Percentiles rank a stretch among this genome's conserved stretches.
These are phyloP conservation scores for Candidula unifasciata DNA, from an alignment of 2,888 invertebrate genomes.

Conservation along the genomic window DNA sequence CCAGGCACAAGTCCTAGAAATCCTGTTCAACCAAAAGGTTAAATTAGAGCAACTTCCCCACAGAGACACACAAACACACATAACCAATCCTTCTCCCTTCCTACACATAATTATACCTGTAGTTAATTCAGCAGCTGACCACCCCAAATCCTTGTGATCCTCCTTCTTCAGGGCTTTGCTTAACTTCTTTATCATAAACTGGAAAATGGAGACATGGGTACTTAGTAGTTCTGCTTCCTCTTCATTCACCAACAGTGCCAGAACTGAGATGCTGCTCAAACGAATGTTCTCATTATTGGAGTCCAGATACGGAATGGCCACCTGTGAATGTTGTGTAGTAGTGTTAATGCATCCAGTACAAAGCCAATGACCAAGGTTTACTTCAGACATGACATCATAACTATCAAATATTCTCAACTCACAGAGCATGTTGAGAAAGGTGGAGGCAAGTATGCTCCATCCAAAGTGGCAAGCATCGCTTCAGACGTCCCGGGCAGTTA, in stretches of 20 bases:
- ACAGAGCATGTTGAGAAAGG: too few species aligned
- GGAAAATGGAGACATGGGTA: slow-evolving; percentile 33
- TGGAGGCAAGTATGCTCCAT: too few species aligned
- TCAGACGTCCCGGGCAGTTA: too few species aligned
- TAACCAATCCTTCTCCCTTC: not conserved
- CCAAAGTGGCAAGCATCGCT: too few species aligned
- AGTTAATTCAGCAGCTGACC: slow-evolving; percentile 50
- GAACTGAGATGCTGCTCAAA: slow-evolving; percentile 30
- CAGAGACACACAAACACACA: not conserved
- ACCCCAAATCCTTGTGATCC: slow-evolving; percentile 43
- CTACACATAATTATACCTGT: slow-evolving; percentile 44
- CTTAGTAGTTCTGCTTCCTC: slow-evolving; percentile 50
- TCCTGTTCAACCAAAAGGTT: too few species aligned
- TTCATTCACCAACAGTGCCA: slow-evolving; percentile 53
- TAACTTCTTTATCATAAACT: slow-evolving; percentile 50
- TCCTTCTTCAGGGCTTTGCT: slow-evolving; percentile 46
- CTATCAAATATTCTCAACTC: too few species aligned
- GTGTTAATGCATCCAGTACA: too few species aligned
- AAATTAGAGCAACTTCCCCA: too few species aligned
- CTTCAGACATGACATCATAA: too few species aligned
- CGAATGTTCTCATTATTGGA: slow-evolving; percentile 42
- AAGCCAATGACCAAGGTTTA: too few species aligned
- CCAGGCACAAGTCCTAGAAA: too few species aligned
- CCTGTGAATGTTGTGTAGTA: not conserved
- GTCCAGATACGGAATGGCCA: slow-evolving; percentile 46